Evolutionary conservation across 1,140 invertebrate genomes (phyloP).

Genomic region (Leptinotarsa lineolata): DNA sequence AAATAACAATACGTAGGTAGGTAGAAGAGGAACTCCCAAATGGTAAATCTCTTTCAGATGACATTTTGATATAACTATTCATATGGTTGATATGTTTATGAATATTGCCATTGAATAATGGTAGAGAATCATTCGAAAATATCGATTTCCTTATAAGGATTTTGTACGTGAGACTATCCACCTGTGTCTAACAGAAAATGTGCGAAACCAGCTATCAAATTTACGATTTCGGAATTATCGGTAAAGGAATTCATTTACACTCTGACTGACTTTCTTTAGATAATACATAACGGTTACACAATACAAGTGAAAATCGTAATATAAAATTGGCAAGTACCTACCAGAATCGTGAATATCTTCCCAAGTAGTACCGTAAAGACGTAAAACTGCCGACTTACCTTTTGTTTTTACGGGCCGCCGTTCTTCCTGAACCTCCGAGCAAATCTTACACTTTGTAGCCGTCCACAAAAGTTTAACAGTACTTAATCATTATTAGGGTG

Average conservation of each 20-base stretch:
- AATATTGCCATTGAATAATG: no score
- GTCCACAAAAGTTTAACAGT: slow-evolving; percentile 32
- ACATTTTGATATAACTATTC: no score
- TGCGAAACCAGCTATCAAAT: not conserved
- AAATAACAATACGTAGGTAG: not conserved
- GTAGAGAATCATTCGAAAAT: no score
- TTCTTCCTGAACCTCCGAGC: not conserved
- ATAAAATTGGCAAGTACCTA: slow-evolving; percentile 33
- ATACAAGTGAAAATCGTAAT: slow-evolving; percentile 46
- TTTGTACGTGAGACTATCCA: not conserved
- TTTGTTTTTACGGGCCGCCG: slow-evolving; percentile 20
- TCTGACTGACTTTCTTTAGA: not conserved
- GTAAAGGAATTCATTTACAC: no score
- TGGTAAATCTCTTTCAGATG: no score
- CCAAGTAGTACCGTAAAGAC: slow-evolving; percentile 18
- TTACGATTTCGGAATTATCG: not conserved
- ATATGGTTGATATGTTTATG: no score
- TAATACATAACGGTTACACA: slow-evolving; percentile 44
- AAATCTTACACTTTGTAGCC: slow-evolving; percentile 10
- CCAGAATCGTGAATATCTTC: not conserved
- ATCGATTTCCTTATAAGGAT: not conserved
- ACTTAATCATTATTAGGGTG: slow-evolving; percentile 38
- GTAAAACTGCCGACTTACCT: slow-evolving; percentile 23
- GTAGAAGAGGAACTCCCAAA: not conserved
- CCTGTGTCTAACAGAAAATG: not conserved